Evolutionary conservation across 2,113 vertebrate genomes (phyloP), one percentile per base, ranked within the genome.

Genomic region (Pagrus major): DNA sequence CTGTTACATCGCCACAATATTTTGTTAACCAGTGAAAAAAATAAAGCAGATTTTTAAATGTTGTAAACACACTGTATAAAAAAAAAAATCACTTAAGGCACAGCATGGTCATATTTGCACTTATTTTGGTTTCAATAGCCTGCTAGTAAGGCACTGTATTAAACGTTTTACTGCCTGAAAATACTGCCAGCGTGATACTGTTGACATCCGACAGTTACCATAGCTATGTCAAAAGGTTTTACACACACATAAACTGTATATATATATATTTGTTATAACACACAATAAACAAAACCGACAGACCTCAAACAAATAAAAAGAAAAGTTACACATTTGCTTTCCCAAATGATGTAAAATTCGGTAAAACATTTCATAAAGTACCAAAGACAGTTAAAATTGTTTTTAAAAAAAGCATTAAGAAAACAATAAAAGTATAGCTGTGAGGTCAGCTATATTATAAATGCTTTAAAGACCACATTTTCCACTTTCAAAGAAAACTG

Each of bases 81-180:
- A 73, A 81, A n/a, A 86, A 71, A 54, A 56, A 23, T 49, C 14
- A 6, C 12, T 4, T 27, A 55, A 87, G 46, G 59, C 66, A 83
- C 69, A 55, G 27, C 35, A 71, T 33, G 66, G 44, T 65, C 21
- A 70, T 63, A 76, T 67, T 55, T 83, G 58, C 55, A 76, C 9
- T 16, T 18, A 71, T 54, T 86, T 81, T 87, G 75, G 68, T 84
- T 85, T 78, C 10, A 77, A 82, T 65, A 74, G 37, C 56, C 73
- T 84, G 18, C 20, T n/a, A n/a, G n/a, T 71, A 80, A 85, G 69
- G 86, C 61, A 88, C 39, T 76, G 27, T 79, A 29, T 49, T 67
- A 44, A 59, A 65, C 4, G 0, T 33, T 59, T 70, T 33, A 68
- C 52, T 42, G 33, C 20, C 16, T 60, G 46, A 31, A 68, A 68